Evolutionary conservation across 1,140 invertebrate species (phyloP).

Genomic region (Apocrypta bakeri): DNA sequence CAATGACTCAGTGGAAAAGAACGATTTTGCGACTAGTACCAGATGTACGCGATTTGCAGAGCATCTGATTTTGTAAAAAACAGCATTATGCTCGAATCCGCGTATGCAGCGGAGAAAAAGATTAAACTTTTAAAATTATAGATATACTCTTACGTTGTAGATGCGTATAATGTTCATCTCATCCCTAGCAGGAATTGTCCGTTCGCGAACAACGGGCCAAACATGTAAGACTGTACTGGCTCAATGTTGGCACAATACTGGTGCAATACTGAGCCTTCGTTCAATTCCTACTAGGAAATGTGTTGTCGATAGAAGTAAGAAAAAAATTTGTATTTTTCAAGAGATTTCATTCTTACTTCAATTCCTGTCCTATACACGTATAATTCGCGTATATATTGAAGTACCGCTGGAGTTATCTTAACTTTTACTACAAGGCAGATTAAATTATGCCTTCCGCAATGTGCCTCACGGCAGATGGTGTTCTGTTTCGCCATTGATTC

Average conservation of each 20-base stretch:
- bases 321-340: background rate
- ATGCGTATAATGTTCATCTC: too few species aligned
- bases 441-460: conserved; percentile 1
- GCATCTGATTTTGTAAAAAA: background rate
- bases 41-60: background rate
- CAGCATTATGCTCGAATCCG: background rate
- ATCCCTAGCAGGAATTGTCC: too few species aligned
- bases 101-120: too few species aligned
- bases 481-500: conserved; percentile 24
- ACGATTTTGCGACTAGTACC: background rate
- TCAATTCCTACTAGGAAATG: too few species aligned
- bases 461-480: conserved; percentile 13
- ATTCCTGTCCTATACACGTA: background rate
- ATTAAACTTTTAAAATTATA: too few species aligned
- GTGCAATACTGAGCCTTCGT: background rate
- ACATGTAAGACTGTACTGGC: too few species aligned
- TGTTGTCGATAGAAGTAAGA: background rate
- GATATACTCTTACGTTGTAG: too few species aligned
- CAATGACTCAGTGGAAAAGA: background rate
- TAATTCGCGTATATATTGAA: background rate
- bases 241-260: too few species aligned
- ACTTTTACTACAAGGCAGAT: conserved; percentile 25
- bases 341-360: background rate
- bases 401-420: conserved; percentile 1
- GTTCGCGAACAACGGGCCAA: too few species aligned